Conservation (phyloP, 2,113 vertebrate species). For the Oceanodroma tethys region DNA sequence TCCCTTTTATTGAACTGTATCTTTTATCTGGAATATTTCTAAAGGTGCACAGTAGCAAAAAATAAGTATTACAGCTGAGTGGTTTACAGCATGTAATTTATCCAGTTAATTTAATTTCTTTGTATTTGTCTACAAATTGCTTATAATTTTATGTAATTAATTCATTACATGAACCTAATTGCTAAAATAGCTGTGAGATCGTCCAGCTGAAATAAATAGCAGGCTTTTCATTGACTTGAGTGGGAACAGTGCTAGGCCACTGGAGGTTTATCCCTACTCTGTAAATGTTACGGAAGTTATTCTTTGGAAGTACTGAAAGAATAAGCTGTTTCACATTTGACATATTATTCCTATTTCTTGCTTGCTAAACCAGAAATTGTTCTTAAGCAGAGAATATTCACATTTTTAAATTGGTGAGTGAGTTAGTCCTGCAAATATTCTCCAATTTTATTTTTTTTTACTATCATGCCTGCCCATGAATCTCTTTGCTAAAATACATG, state of each 20-base stretch:
- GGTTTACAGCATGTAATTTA: background rate
- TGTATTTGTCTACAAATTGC: constrained; percentile 7
- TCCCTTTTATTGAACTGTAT: background rate
- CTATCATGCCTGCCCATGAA: background rate
- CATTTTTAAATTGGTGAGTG: background rate
- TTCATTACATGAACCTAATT: constrained; percentile 14
- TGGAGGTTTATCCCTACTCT: background rate
- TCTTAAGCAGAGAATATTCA: background rate
- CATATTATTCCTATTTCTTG: background rate
- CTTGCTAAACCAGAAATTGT: background rate
- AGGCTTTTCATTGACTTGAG: background rate
- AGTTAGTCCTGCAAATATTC: background rate
- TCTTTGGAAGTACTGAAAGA: background rate
- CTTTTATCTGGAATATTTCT: background rate
- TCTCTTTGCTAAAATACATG: background rate
- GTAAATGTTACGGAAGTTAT: background rate
- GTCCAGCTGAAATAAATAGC: background rate
- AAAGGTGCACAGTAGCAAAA: background rate
- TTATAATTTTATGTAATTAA: constrained; percentile 25
- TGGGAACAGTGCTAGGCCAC: background rate
- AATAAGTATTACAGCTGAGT: background rate
- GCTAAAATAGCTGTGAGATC: background rate
- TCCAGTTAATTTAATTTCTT: constrained; percentile 29
- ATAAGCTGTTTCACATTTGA: background rate
- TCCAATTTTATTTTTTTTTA: background rate